phyloP scores from a whole-genome alignment of 2,113 vertebrate species.

The Neogobius melanostomus region DNA sequence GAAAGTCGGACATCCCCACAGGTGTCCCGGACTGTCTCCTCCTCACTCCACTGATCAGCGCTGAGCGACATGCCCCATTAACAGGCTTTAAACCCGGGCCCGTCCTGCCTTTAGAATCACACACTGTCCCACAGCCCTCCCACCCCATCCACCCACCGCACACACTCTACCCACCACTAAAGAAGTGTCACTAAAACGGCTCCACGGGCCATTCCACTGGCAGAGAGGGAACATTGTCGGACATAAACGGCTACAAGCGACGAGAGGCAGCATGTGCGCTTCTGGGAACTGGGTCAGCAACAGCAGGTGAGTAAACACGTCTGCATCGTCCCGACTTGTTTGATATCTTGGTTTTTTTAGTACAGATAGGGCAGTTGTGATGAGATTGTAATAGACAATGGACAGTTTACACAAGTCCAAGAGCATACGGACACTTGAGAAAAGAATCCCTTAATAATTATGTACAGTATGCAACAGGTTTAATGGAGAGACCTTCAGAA shows the following conservation, averaged over 20 bases:
- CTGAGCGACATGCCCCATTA: slow-evolving; percentile 76
- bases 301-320: slow-evolving; percentile 50
- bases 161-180: slow-evolving; percentile 20
- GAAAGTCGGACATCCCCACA: slow-evolving; percentile 59
- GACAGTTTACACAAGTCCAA: no score
- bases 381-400: no score
- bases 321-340: neutral
- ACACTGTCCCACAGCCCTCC: slow-evolving; percentile 47
- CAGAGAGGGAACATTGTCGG: slow-evolving; percentile 54
- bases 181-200: slow-evolving; percentile 60
- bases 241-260: slow-evolving; percentile 39
- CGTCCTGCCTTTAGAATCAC: slow-evolving; percentile 54
- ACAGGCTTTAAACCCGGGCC: slow-evolving; percentile 67
- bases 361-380: no score
- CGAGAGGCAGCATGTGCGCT: slow-evolving; percentile 30
- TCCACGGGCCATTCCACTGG: slow-evolving; percentile 56
- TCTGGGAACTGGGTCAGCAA: slow-evolving; percentile 16
- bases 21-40: slow-evolving; percentile 54
- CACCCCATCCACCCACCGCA: slow-evolving; percentile 38
- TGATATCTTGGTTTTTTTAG: neutral
- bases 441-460: no score
- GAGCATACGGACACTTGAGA: no score
- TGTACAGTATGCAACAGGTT: no score
- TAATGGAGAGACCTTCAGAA: no score
- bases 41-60: slow-evolving; percentile 56